Evolutionary conservation across 2,888 invertebrate species (phyloP).

Genomic region (Malthinus flaveolus): DNA sequence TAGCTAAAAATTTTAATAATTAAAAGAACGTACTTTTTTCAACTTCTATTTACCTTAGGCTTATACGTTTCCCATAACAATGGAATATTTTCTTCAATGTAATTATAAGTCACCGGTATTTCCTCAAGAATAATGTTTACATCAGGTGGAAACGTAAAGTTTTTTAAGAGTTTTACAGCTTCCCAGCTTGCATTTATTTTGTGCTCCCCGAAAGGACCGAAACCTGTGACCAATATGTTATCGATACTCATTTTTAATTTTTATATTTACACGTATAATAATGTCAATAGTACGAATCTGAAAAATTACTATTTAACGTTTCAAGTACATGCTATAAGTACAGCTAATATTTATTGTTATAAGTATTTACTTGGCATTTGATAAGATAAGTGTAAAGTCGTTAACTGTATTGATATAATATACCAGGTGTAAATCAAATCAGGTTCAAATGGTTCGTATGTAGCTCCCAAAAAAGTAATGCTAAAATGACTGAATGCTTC

Average conservation of each 20-base stretch:
- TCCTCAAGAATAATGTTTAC: conserved; percentile 62
- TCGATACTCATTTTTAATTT: conserved; percentile 10
- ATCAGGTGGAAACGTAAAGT: conserved; percentile 56
- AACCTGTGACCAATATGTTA: conserved; percentile 69
- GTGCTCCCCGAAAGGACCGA: conserved; percentile 77
- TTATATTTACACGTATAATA: too few relatives aligned
- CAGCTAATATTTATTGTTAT: too few relatives aligned
- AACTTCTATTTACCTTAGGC: conserved; percentile 66
- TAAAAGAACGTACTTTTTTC: not conserved
- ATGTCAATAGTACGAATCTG: too few relatives aligned
- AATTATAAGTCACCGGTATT: conserved; percentile 73
- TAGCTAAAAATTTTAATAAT: conserved; percentile 59
- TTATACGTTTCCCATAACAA: conserved; percentile 69
- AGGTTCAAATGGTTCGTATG: too few relatives aligned
- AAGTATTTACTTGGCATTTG: too few relatives aligned
- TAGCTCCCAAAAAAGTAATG: too few relatives aligned
- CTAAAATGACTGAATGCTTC: too few relatives aligned
- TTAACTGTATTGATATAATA: too few relatives aligned
- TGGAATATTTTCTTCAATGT: conserved; percentile 67
- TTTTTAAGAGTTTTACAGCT: conserved; percentile 68
- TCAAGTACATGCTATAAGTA: too few relatives aligned
- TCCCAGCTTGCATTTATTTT: conserved; percentile 83
- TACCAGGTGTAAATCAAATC: too few relatives aligned
- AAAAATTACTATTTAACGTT: too few relatives aligned
- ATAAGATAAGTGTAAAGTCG: too few relatives aligned